Percentiles rank a stretch among this genome's conserved stretches.
These are phyloP conservation scores for Trichonephila clavata DNA, from an alignment of 1,140 invertebrate species.

Conservation along the genomic window DNA sequence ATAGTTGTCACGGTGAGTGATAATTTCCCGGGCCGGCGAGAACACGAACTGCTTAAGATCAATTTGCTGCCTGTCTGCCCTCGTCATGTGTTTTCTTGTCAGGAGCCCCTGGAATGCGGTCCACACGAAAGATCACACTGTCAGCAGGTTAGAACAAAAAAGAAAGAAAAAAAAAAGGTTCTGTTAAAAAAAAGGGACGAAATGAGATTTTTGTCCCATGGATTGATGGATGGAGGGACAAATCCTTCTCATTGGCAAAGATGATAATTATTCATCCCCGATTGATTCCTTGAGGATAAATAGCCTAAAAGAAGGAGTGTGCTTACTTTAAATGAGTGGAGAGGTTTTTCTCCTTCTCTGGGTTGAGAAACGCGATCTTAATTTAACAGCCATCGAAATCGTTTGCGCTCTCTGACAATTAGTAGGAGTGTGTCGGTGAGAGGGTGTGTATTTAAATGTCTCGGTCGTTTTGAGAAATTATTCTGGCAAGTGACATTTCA, in stretches of 20 bases:
- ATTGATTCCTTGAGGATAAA: not conserved
- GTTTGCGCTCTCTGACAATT: not conserved
- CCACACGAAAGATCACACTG: not conserved
- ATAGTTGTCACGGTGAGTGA: constrained; percentile 67
- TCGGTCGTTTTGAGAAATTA: not conserved
- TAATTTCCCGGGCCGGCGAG: constrained; percentile 55
- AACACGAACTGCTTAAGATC: constrained; percentile 67
- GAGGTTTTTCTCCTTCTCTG: not conserved
- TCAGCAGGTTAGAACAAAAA: not conserved
- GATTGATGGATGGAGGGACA: constrained; percentile 10
- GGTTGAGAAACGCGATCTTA: not conserved
- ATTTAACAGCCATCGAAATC: not conserved
- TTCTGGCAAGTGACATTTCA: not conserved
- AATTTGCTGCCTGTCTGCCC: constrained; percentile 74
- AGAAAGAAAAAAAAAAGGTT: not conserved
- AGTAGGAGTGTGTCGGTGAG: not conserved
- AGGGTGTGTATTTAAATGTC: not conserved
- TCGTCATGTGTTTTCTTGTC: constrained; percentile 54
- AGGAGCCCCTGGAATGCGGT: not conserved
- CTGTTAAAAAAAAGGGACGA: not conserved
- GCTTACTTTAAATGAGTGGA: not conserved
- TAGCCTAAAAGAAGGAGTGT: not conserved
- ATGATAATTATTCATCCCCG: not conserved
- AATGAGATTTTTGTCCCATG: constrained; percentile 42
- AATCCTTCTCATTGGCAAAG: not conserved